Evolutionary conservation across 2,888 invertebrate genomes (phyloP).

Genomic region (Pyrgus malvae): DNA sequence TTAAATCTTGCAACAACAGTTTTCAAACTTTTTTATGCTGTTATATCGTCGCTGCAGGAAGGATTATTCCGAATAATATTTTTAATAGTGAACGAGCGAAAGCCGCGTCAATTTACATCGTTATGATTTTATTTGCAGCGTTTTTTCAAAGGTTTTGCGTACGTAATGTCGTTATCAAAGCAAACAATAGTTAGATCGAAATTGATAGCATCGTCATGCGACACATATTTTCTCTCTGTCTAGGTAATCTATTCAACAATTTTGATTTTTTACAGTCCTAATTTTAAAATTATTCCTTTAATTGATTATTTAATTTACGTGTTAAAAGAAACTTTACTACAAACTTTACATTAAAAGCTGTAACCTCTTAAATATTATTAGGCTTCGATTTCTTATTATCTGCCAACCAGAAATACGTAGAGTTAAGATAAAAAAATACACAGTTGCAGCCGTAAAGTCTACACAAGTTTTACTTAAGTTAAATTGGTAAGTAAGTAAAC

Average conservation of each 20-base stretch:
- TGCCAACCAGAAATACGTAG: no score
- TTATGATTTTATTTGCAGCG: constrained; percentile 29
- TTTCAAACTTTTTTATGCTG: no score
- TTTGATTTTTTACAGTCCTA: constrained; percentile 15
- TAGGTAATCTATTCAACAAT: constrained; percentile 29
- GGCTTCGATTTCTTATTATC: no score
- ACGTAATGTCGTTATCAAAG: constrained; percentile 52
- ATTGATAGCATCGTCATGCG: constrained; percentile 45
- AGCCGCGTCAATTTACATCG: not conserved
- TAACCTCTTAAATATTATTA: no score
- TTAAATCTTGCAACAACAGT: no score
- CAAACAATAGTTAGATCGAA: constrained; percentile 54
- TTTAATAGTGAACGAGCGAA: not conserved
- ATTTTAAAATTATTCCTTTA: not conserved
- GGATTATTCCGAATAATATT: not conserved
- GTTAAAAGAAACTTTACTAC: no score
- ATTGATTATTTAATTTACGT: not conserved
- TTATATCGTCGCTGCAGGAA: not conserved
- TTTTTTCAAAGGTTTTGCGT: constrained; percentile 35
- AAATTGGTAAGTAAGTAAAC: no score
- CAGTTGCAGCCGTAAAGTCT: no score
- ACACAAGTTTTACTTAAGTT: no score
- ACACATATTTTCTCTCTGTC: constrained; percentile 30
- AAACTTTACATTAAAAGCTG: no score
- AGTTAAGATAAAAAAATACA: no score